Evolutionary conservation across 1,140 invertebrate genomes (phyloP), one percentile per base, ranked within the genome.

Genomic region (Tribolium castaneum): DNA sequence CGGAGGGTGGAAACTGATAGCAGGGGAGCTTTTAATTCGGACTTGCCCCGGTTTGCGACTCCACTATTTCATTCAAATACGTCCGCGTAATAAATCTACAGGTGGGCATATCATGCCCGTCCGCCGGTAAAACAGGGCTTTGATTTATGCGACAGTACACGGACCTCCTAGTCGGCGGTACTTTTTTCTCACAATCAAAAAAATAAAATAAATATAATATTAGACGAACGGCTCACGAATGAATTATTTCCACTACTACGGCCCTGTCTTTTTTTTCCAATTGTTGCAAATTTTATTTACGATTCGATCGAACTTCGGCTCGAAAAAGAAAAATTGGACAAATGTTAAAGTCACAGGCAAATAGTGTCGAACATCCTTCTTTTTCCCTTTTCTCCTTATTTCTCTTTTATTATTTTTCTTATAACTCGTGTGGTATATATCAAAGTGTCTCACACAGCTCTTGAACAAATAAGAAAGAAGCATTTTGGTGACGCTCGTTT

Each of bases 371-470:
- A 59, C 76, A 73, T 78, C 71, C 71, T 78, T 77, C 76, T 77
- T 73, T 73, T 50, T 56, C 45, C 66, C 54, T 50, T 49, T 56
- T 70, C 71, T 78, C 52, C 56, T 78, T 66, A 78, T 70, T 78
- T 73, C 52, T 78, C 76, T 78, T 72, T 49, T 78, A 59, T 70
- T 66, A 66, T 66, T 66, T 66, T 66, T 66, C 59, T 66, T 76
- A 66, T 76, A 76, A 76, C 56, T 76, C 66, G 75, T 66, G 77
- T 78, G 71, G 62, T 74, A 78, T 78, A 78, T 78, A 78, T 78
- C 77, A 78, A 78, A 78, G 77, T 78, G 77, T 78, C 77, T 70
- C 77, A 39, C 59, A 75, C 77, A 78, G 77, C 77, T 75, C 77
- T 76, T 78, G 77, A 78, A 78, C 77, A 78, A 78, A 78, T 78